These are phyloP conservation scores for Coenonympha arcania DNA, from an alignment of 2,888 invertebrate species.

Conservation along the genomic window DNA sequence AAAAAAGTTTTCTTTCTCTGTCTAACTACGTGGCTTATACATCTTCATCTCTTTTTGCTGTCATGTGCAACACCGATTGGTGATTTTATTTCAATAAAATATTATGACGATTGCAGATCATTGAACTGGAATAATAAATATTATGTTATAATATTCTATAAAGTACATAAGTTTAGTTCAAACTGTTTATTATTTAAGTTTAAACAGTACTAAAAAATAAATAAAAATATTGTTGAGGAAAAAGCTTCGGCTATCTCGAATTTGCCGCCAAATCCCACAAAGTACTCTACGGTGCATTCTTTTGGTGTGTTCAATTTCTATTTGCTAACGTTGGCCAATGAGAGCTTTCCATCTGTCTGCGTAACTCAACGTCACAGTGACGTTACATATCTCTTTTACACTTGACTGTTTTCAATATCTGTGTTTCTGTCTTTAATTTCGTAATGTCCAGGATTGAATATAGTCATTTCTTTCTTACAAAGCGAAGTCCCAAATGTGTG, in stretches of 20 bases:
- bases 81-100: conserved; percentile 26
- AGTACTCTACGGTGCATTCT: conserved; percentile 11
- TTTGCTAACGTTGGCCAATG: conserved; percentile 75
- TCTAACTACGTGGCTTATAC: conserved; percentile 31
- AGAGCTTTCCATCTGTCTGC: conserved; percentile 80
- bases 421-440: conserved; percentile 52
- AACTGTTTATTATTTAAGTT: no score
- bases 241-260: conserved; percentile 33
- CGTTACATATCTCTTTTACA: conserved; percentile 43
- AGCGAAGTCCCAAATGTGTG: conserved; percentile 31
- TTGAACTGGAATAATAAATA: conserved; percentile 8
- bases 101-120: conserved; percentile 25
- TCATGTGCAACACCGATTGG: conserved; percentile 59
- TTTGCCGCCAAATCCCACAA: conserved; percentile 49
- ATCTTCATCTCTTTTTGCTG: conserved; percentile 48
- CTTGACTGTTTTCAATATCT: conserved; percentile 34
- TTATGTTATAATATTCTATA: background rate
- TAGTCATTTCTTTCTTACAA: conserved; percentile 38
- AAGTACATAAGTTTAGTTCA: no score
- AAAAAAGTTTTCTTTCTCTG: conserved; percentile 26
- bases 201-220: no score
- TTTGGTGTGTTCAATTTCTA: conserved; percentile 36
- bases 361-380: conserved; percentile 52
- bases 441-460: conserved; percentile 37
- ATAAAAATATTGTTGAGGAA: no score